These are phyloP conservation scores for Columba livia DNA, from an alignment of 2,113 vertebrate species.

Conservation along the genomic window DNA sequence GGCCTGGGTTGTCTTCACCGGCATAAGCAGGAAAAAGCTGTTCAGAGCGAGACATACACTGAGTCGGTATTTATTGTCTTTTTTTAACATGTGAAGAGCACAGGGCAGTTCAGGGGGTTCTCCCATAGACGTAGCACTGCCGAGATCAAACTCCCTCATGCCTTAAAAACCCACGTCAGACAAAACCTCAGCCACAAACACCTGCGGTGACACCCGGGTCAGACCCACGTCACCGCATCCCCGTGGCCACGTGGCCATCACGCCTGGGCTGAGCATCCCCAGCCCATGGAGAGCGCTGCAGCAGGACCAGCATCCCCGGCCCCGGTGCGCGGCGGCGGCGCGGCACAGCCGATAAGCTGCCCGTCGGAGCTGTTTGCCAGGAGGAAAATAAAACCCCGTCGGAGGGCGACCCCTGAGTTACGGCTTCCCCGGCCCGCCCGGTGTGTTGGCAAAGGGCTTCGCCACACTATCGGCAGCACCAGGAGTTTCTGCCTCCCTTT, in stretches of 20 bases:
- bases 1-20: background rate
- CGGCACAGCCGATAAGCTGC: background rate
- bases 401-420: background rate
- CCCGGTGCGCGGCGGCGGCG: background rate
- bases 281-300: rapidly evolving
- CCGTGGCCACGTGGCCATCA: rapidly evolving
- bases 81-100: background rate
- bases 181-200: background rate
- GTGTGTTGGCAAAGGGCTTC: background rate
- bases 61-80: constrained; percentile 43
- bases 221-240: background rate
- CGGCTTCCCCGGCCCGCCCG: background rate
- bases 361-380: background rate
- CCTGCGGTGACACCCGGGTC: background rate
- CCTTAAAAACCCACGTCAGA: background rate
- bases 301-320: background rate
- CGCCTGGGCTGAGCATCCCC: background rate
- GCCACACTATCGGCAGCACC: background rate
- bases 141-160: background rate
- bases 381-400: background rate
- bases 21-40: constrained; percentile 63
- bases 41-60: background rate
- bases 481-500: constrained; percentile 41
- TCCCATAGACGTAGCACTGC: background rate
- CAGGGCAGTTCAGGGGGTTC: background rate